Base-by-base conservation (phyloP, 1,140 invertebrate species). In the Aphelenchoides avenae region DNA sequence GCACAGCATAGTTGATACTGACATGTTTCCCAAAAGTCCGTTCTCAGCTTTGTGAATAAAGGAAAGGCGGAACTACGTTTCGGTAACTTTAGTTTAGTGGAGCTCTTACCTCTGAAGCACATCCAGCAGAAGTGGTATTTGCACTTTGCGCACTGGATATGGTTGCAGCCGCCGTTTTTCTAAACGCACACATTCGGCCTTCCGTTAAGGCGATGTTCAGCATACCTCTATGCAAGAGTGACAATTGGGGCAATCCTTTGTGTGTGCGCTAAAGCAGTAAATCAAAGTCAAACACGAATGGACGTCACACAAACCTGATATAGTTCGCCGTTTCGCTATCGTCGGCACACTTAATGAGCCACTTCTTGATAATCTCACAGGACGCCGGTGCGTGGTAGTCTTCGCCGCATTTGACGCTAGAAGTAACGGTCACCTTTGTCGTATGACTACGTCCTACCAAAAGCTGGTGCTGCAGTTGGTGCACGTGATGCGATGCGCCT, bases 91-190 rank as follows among this genome's bases (percentile, higher is more conserved):
- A 1, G 6, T 43, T 20, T 33, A 13, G n/a, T 27, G 15, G 11
- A 65, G 37, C 11, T 18, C 9, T 36, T 33, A 80, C 81, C 81
- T 77, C 80, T 89, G 59, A 97, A 82, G 80, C 94, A 98, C 85
- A 98, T 95, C 94, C 94, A 98, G 80, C 93, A 98, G 76, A 98
- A 99, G 78, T 98, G 91, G 80, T 93, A 87, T 78, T 93, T 91
- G 78, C 94, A 99, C 74, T 89, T 90, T 66, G 89, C 91, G 82
- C 94, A 99, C 80, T 95, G 66, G 53, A 57, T 57, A 77, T 98
- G 94, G 82, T 97, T 97, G 78, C 92, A 96, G 0, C 92, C 94
- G 43, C 93, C 94, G 84, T 96, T 97, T 80, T 99, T 99, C 80
- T 98, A 93, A 79, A 99, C 98, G 81, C 92, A 96, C 63, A 96